These are phyloP conservation scores for Phalacrocorax brasilianus DNA, from an alignment of 2,113 vertebrate genomes.

Conservation along the genomic window DNA sequence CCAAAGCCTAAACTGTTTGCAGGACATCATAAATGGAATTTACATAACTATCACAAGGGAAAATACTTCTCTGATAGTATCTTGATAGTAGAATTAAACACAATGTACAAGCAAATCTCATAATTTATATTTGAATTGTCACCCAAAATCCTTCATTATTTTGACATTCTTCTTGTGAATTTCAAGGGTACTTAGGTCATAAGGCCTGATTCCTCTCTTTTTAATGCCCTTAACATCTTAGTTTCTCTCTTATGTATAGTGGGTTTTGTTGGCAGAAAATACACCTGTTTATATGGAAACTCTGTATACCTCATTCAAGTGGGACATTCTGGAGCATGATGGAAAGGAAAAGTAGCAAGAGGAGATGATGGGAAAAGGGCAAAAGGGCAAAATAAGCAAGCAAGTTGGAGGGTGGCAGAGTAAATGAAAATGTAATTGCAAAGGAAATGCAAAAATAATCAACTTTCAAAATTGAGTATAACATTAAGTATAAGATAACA, in stretches of 20 bases:
- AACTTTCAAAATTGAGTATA: conserved; percentile 44
- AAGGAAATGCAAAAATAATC: conserved; percentile 23
- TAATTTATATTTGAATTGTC: conserved; percentile 45
- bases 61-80: not conserved
- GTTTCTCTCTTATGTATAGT: not conserved
- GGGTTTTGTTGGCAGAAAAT: not conserved
- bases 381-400: not conserved
- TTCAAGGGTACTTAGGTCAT: conserved; percentile 18
- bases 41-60: not conserved
- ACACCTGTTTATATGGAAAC: not conserved
- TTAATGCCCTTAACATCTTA: not conserved
- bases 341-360: not conserved
- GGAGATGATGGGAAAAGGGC: not conserved
- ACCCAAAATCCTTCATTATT: conserved; percentile 53
- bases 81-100: not conserved
- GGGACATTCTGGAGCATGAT: not conserved
- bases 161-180: conserved; percentile 24
- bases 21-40: not conserved
- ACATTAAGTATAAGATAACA: not conserved
- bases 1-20: not conserved
- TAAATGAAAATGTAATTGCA: conserved; percentile 28
- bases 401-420: not conserved
- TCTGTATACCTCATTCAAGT: not conserved
- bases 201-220: not conserved
- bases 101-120: conserved; percentile 7